Evolutionary conservation across 2,888 invertebrate species (phyloP).

Genomic region (Charanyca ferruginea): DNA sequence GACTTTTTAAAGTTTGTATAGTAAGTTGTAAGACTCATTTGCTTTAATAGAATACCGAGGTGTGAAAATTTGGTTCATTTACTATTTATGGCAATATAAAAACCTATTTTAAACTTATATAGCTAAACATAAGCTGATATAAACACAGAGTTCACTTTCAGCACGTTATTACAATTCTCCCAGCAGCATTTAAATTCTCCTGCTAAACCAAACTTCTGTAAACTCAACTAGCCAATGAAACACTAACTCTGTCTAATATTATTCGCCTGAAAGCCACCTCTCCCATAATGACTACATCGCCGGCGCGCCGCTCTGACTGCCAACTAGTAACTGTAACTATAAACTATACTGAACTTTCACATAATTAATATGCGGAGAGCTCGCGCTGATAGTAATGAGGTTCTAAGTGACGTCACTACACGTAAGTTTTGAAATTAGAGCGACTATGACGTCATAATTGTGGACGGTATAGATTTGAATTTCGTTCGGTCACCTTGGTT

Average conservation of each 20-base stretch:
- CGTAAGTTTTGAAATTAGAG: slow-evolving; percentile 35
- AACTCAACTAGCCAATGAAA: slow-evolving; percentile 34
- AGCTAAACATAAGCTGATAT: too few species aligned
- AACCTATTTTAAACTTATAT: too few species aligned
- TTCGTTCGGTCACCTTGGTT: slow-evolving; percentile 9
- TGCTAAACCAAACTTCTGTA: slow-evolving; percentile 23
- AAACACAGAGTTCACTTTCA: background rate
- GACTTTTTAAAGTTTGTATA: too few species aligned
- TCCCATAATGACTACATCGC: slow-evolving; percentile 34
- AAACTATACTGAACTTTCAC: slow-evolving; percentile 51
- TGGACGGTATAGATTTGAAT: slow-evolving; percentile 12
- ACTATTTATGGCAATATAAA: too few species aligned
- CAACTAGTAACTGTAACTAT: slow-evolving; percentile 48
- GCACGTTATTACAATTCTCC: background rate
- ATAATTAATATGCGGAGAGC: slow-evolving; percentile 58
- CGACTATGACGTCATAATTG: slow-evolving; percentile 19
- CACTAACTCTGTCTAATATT: slow-evolving; percentile 41
- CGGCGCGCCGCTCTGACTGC: slow-evolving; percentile 33
- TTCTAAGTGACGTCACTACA: slow-evolving; percentile 56
- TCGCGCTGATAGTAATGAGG: slow-evolving; percentile 60
- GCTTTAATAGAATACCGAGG: too few species aligned
- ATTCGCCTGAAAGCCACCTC: slow-evolving; percentile 40
- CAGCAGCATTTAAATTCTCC: slow-evolving; percentile 11
- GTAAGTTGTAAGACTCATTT: too few species aligned
- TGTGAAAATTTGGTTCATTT: too few species aligned